These are phyloP conservation scores for Urocitellus parryii DNA, from an alignment of 2,113 vertebrate genomes.

Conservation along the genomic window DNA sequence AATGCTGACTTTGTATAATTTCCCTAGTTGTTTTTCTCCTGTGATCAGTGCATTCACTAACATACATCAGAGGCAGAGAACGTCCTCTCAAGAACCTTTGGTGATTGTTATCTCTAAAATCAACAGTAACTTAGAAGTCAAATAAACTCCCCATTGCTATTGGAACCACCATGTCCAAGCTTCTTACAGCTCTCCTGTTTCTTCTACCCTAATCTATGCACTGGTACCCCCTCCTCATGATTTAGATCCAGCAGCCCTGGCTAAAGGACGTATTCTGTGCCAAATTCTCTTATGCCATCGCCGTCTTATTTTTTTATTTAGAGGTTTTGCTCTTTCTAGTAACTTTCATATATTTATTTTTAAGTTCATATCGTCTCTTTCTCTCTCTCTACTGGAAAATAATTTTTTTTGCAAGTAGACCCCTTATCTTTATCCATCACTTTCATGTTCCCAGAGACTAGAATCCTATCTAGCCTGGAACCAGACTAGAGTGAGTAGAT, in stretches of 20 bases:
- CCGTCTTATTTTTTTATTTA: slow-evolving; percentile 23
- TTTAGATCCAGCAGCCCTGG: background rate
- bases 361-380: background rate
- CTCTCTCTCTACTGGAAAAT: background rate
- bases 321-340: background rate
- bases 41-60: background rate
- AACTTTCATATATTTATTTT: slow-evolving; percentile 1
- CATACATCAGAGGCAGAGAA: background rate
- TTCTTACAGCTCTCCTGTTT: background rate
- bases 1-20: background rate
- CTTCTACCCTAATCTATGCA: background rate
- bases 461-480: background rate
- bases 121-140: slow-evolving; percentile 2
- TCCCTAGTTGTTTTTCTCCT: slow-evolving; percentile 38
- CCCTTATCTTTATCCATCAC: background rate
- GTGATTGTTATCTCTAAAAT: background rate
- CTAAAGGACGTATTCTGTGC: background rate
- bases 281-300: background rate
- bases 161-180: background rate
- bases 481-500: background rate
- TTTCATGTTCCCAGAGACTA: background rate
- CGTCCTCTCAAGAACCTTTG: background rate
- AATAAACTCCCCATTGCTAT: background rate
- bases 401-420: background rate
- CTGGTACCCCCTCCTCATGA: background rate